Percentiles rank a stretch among this genome's conserved stretches.
Conservation (phyloP, 2,797 vertebrate genomes). For the Ctenosaura bakeri region DNA sequence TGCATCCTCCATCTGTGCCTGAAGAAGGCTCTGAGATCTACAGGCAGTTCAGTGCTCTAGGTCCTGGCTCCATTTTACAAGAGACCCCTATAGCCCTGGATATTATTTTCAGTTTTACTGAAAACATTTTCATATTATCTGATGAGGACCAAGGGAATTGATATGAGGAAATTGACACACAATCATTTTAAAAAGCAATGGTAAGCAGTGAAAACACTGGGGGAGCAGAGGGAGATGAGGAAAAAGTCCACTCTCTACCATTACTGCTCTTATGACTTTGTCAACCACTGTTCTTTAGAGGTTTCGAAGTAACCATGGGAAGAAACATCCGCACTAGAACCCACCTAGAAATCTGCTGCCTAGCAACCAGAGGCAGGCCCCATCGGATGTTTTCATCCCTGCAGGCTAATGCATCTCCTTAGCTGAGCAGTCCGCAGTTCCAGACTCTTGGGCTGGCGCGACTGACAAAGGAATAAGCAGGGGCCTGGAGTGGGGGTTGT, state of each 20-base stretch:
- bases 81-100: no score
- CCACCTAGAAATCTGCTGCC: not conserved
- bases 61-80: not conserved
- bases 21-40: no score
- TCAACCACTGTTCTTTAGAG: not conserved
- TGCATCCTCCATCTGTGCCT: not conserved
- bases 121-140: not conserved
- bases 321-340: not conserved
- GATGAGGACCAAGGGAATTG: not conserved
- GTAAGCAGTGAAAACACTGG: not conserved
- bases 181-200: not conserved
- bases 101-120: not conserved
- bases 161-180: not conserved
- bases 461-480: not conserved
- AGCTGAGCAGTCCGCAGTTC: not conserved
- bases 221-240: not conserved
- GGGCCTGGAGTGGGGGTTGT: not conserved
- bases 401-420: not conserved
- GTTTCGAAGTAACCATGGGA: not conserved
- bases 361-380: not conserved
- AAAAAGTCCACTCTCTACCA: not conserved
- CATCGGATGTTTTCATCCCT: not conserved
- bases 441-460: not conserved
- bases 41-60: not conserved
- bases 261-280: no score